Evolutionary conservation across 2,888 invertebrate genomes (phyloP), one percentile per base, ranked within the genome.

Genomic region (Dryocosmus kuriphilus): DNA sequence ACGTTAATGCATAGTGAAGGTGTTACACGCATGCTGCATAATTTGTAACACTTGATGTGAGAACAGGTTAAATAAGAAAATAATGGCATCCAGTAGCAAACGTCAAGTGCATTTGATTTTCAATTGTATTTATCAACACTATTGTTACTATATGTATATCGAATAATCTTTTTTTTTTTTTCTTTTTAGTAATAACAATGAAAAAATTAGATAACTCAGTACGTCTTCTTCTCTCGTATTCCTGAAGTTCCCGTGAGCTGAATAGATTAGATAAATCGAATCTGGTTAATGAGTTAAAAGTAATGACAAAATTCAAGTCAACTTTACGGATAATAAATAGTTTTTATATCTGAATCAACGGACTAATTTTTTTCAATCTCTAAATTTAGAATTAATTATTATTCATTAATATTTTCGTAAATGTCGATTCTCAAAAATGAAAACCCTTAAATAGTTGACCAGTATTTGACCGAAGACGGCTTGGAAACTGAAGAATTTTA

Each of bases 101-200:
- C 11, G 35, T 71, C 46, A 71, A 71, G 24, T 46, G 46, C 51
- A 71, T 71, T 71, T 71, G 46, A 71, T 71, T 46, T 71, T 30
- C 46, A 71, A 71, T 46, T 38, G 24, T 71, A 71, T 71, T 51
- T 71, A 71, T 71, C 67, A 71, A 71, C 51, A 30, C 46, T 71
- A 57, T 57, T 71, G 67, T 71, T 71, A 71, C 67, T 71, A 71
- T 71, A n/a, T 71, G 46, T 71, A 71, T 71, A 71, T 71, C 67
- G 46, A 71, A 71, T 71, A 71, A 71, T 71, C 67, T 71, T 46
- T 71, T 32, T 65, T 71, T 46, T 71, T 32, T 46, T 27, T 41
- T n/a, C 46, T 71, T 71, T 71, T 46, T 71, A 71, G 67, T 71
- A 71, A 71, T 71, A 71, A 71, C 67, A 71, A 71, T 71, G 67